A percentile compares a stretch with the other conserved stretches of the same genome.
Conservation (phyloP, 2,113 vertebrate genomes). For the Leptodactylus fuscus region DNA sequence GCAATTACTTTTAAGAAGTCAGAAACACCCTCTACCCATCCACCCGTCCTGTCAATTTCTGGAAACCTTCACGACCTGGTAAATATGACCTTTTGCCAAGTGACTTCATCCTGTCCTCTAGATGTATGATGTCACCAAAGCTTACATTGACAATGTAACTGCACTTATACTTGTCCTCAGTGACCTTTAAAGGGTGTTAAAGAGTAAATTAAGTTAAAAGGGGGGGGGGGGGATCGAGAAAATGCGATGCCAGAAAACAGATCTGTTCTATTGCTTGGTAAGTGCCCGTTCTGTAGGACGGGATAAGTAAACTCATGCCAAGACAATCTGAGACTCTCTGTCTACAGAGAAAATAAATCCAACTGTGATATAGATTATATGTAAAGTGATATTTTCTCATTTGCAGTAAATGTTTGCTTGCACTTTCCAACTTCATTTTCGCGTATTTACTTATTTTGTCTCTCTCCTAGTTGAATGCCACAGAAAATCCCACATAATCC, state of each 20-base stretch:
- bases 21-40: no score
- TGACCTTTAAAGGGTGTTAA: background rate
- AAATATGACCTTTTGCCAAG: background rate
- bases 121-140: background rate
- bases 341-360: slow-evolving; percentile 43
- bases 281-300: slow-evolving; percentile 14
- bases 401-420: slow-evolving; percentile 53
- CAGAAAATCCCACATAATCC: slow-evolving; percentile 53
- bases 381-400: slow-evolving; percentile 54
- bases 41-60: no score
- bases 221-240: background rate
- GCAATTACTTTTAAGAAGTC: no score
- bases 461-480: slow-evolving; percentile 32
- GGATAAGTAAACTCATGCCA: slow-evolving; percentile 15
- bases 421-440: slow-evolving; percentile 48
- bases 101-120: background rate
- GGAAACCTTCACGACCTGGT: background rate
- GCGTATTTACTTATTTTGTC: slow-evolving; percentile 34
- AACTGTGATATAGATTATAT: slow-evolving; percentile 46
- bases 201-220: no score
- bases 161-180: background rate
- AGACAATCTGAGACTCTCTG: slow-evolving; percentile 35
- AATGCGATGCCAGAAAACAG: background rate
- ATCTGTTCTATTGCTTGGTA: slow-evolving; percentile 4
- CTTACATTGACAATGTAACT: background rate